Conservation (phyloP, 1,140 invertebrate species). For the Odontomachus brunneus region DNA sequence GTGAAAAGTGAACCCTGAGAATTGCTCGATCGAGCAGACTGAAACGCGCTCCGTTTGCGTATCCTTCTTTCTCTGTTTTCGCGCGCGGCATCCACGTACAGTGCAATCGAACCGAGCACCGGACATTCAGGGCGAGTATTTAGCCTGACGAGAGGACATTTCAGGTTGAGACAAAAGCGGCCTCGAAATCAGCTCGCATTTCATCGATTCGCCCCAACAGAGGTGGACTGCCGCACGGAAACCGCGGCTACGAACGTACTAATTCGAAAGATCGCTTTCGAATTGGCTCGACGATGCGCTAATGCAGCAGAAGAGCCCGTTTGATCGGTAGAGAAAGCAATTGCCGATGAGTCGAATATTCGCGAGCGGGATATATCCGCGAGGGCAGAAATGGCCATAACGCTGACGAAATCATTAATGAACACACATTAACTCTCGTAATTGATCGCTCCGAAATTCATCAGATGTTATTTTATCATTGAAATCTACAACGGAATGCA, state of each 20-base stretch:
- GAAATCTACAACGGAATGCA: too few relatives aligned
- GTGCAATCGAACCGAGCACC: constrained; percentile 35
- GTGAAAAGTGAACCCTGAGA: too few relatives aligned
- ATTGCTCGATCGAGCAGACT: too few relatives aligned
- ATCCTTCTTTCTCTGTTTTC: constrained; percentile 1
- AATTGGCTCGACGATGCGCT: constrained; percentile 50
- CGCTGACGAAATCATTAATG: background rate
- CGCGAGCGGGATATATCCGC: too few relatives aligned
- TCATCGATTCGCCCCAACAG: constrained; percentile 62
- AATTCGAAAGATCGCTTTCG: constrained; percentile 64
- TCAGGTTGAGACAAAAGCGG: constrained; percentile 69
- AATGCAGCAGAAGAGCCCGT: constrained; percentile 12
- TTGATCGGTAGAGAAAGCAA: constrained; percentile 7
- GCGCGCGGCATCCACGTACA: background rate
- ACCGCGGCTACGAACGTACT: constrained; percentile 57
- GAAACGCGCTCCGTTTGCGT: too few relatives aligned
- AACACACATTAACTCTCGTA: background rate
- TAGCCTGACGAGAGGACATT: constrained; percentile 65
- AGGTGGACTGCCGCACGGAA: constrained; percentile 41
- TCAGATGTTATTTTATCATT: too few relatives aligned
- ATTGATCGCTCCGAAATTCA: background rate
- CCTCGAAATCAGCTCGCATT: constrained; percentile 55
- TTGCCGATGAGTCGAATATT: constrained; percentile 2
- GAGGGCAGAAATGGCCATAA: background rate
- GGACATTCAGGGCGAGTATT: constrained; percentile 63